Evolutionary conservation across 1,140 invertebrate genomes (phyloP).

Genomic region (Tetraneura akinire): DNA sequence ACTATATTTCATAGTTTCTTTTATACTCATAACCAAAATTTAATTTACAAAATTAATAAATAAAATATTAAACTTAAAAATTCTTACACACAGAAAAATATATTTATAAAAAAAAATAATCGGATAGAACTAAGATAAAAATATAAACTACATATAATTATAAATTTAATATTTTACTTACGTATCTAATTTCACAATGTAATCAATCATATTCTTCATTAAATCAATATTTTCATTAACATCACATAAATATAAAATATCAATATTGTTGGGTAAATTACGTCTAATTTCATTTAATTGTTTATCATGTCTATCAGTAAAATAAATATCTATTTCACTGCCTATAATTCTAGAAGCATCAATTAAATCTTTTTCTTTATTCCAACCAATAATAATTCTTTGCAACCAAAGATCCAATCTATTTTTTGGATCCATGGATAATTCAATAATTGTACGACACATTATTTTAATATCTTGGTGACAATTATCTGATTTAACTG

Average conservation of each 20-base stretch:
- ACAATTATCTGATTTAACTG: slow-evolving; percentile 33
- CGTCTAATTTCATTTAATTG: slow-evolving; percentile 28
- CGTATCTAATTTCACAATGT: slow-evolving; percentile 27
- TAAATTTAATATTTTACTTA: slow-evolving; percentile 32
- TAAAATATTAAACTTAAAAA: too few relatives aligned
- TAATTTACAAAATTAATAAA: too few relatives aligned
- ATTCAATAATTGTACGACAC: slow-evolving; percentile 35
- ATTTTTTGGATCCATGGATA: slow-evolving; percentile 43
- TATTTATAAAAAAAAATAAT: too few relatives aligned
- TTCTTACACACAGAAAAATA: too few relatives aligned
- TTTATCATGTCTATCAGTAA: slow-evolving; percentile 33
- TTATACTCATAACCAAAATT: too few relatives aligned
- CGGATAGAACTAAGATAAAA: too few relatives aligned
- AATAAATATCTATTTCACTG: slow-evolving; percentile 11
- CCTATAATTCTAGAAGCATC: slow-evolving; percentile 19
- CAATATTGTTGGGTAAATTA: slow-evolving; percentile 25
- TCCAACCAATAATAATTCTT: slow-evolving; percentile 47
- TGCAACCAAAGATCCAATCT: slow-evolving; percentile 47
- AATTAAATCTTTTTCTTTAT: slow-evolving; percentile 44
- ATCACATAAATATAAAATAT: neutral
- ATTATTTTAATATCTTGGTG: slow-evolving; percentile 39
- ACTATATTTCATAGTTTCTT: too few relatives aligned
- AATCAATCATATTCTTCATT: slow-evolving; percentile 46
- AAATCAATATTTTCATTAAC: slow-evolving; percentile 45
- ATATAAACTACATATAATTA: too few relatives aligned